A percentile compares a stretch with the other conserved stretches of the same genome.
Conservation (phyloP, 2,888 invertebrate genomes). For the Cosmia pyralina region DNA sequence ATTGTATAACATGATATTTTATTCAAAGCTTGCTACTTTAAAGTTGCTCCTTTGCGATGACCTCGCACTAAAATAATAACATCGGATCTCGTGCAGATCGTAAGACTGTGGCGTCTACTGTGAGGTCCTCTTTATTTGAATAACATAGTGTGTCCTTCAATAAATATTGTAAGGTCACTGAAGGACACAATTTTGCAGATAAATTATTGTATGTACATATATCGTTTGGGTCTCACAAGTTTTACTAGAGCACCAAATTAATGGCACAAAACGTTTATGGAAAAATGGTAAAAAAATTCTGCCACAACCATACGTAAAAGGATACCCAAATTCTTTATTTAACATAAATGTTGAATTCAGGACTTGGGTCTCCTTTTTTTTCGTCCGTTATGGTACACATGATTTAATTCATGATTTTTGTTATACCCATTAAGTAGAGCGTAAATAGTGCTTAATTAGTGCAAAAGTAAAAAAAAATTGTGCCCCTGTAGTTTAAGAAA, state of each 20-base stretch:
- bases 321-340: neutral
- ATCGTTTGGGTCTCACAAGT: neutral
- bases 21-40: constrained; percentile 26
- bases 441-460: too few species aligned
- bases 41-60: constrained; percentile 15
- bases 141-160: constrained; percentile 2
- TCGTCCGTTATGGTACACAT: too few species aligned
- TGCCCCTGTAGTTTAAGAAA: too few species aligned
- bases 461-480: too few species aligned
- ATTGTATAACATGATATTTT: constrained; percentile 27
- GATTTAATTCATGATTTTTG: too few species aligned
- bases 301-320: neutral
- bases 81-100: constrained; percentile 23
- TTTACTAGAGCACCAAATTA: neutral
- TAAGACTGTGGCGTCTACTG: constrained; percentile 21
- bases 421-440: too few species aligned
- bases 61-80: constrained; percentile 40
- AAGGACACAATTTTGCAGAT: neutral
- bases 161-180: constrained; percentile 2
- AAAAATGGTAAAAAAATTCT: neutral
- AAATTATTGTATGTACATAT: neutral
- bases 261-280: neutral
- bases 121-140: constrained; percentile 8
- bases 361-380: too few species aligned
- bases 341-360: too few species aligned